A percentile compares a stretch with the other conserved stretches of the same genome.
Conservation (phyloP, 2,888 invertebrate genomes). For the Drosophila neonasuta region DNA sequence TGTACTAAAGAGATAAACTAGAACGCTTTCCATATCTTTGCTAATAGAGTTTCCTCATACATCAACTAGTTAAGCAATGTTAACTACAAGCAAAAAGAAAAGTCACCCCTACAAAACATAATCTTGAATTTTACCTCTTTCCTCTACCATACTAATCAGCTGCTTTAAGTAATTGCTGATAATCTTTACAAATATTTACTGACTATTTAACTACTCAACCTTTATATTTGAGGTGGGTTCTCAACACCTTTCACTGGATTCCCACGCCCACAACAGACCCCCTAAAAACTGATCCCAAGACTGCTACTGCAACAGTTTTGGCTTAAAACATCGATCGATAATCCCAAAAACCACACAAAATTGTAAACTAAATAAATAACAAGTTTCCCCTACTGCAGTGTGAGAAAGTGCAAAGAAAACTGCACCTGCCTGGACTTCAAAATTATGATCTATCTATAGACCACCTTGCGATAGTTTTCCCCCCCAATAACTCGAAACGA, state of each 20-base stretch:
- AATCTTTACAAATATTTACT: slow-evolving; percentile 15
- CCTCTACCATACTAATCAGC: background rate
- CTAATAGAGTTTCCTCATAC: too few relatives aligned
- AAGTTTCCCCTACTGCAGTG: background rate
- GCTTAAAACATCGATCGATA: slow-evolving; percentile 54
- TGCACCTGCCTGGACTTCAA: slow-evolving; percentile 57
- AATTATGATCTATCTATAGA: slow-evolving; percentile 22
- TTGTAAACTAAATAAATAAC: slow-evolving; percentile 43
- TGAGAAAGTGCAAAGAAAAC: slow-evolving; percentile 36
- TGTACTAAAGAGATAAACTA: too few relatives aligned
- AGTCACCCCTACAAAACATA: too few relatives aligned
- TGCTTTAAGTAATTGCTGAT: background rate
- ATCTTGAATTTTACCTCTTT: too few relatives aligned
- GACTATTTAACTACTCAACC: background rate
- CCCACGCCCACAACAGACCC: slow-evolving; percentile 46
- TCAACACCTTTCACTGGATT: slow-evolving; percentile 29
- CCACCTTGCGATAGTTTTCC: slow-evolving; percentile 46
- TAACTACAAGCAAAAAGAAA: too few relatives aligned
- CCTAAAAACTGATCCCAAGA: slow-evolving; percentile 23
- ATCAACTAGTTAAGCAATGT: too few relatives aligned
- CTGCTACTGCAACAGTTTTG: slow-evolving; percentile 57
- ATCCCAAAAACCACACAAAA: slow-evolving; percentile 57
- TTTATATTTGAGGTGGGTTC: background rate
- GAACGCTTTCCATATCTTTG: too few relatives aligned
- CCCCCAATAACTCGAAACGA: background rate